A percentile compares a stretch with the other conserved stretches of the same genome.
Conservation (phyloP, 92 coral and sea anemone genomes). For the Porites rus region DNA sequence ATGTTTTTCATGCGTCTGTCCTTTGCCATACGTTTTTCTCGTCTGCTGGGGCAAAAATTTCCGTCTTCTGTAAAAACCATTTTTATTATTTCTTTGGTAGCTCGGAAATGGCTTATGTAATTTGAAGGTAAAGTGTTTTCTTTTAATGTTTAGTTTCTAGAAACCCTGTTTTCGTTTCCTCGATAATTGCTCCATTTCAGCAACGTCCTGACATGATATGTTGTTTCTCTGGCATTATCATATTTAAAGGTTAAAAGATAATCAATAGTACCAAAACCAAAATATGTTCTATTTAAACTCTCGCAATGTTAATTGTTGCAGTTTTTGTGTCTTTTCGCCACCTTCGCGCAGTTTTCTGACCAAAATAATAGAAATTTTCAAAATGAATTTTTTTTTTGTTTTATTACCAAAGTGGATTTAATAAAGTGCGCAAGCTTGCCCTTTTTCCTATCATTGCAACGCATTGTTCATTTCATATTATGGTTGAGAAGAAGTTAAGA, state of each 20-base stretch:
- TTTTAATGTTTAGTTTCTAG: conserved; percentile 4
- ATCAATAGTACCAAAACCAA: not conserved
- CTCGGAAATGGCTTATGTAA: conserved; percentile 33
- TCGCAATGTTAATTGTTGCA: not conserved
- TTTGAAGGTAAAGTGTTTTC: not conserved
- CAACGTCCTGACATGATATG: conserved; percentile 11
- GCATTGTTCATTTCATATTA: too few species aligned
- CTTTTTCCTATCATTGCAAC: not conserved
- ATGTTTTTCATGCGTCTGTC: not conserved
- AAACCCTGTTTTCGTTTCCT: not conserved
- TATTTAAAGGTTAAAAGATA: not conserved
- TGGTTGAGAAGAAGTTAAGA: too few species aligned
- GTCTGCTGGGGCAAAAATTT: not conserved
- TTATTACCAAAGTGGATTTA: too few species aligned
- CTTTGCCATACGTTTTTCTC: not conserved
- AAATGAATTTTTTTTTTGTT: too few species aligned
- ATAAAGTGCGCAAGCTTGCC: not conserved
- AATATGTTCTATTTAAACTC: not conserved
- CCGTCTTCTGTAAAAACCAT: not conserved
- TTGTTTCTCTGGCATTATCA: not conserved
- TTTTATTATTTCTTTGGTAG: conserved; percentile 1
- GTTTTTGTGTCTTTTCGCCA: not conserved
- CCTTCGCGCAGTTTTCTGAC: too few species aligned
- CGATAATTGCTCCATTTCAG: conserved; percentile 29
- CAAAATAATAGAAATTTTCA: not conserved